Percentiles rank a stretch among this genome's conserved stretches.
These are phyloP conservation scores for Aythya baeri DNA, from an alignment of 2,113 vertebrate species.

Conservation along the genomic window DNA sequence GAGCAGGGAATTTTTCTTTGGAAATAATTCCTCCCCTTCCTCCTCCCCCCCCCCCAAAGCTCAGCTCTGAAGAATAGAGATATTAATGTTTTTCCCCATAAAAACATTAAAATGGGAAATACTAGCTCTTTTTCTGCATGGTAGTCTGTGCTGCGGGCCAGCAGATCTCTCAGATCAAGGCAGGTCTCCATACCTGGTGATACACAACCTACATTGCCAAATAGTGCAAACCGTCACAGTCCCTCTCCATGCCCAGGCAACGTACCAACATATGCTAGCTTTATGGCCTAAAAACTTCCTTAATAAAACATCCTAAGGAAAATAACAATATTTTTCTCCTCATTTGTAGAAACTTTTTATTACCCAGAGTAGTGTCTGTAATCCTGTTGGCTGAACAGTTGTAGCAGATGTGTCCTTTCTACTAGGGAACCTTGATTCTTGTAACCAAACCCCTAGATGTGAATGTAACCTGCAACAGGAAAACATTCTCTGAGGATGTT, in stretches of 20 bases:
- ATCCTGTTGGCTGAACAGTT: not conserved
- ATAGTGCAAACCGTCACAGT: not conserved
- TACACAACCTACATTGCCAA: accelerated
- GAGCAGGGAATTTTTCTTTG: not conserved
- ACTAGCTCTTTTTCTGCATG: not conserved
- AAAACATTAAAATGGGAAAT: not conserved
- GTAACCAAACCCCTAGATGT: not conserved
- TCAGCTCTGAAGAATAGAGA: not conserved
- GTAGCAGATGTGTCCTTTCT: not conserved
- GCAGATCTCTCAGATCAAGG: not conserved
- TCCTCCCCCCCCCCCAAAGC: accelerated
- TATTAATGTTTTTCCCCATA: not conserved
- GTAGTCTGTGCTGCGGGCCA: too few species aligned
- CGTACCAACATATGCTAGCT: not conserved
- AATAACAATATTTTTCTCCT: not conserved
- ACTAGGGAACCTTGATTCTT: not conserved
- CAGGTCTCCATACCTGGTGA: not conserved
- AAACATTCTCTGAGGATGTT: not conserved
- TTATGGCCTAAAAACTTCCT: not conserved
- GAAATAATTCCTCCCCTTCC: not conserved
- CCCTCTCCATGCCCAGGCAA: not conserved
- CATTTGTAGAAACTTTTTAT: not conserved
- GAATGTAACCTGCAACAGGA: not conserved
- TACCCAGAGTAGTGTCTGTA: not conserved
- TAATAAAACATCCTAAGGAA: not conserved